These are phyloP conservation scores for Danio aesculapii DNA, from an alignment of 2,797 vertebrate genomes.

Conservation along the genomic window DNA sequence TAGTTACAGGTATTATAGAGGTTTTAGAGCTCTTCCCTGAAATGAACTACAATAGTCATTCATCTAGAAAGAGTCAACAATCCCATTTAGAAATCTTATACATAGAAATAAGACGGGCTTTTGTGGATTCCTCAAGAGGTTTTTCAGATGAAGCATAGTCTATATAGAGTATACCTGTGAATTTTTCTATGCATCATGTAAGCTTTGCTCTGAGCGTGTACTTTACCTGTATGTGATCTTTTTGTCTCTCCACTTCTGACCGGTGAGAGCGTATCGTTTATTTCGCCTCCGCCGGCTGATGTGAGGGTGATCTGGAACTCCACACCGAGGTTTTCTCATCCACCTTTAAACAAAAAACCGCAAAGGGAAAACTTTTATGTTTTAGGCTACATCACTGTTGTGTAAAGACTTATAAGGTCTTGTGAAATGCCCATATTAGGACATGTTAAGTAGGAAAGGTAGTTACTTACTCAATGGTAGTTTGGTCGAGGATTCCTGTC, in stretches of 20 bases:
- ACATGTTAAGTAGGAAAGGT: neutral
- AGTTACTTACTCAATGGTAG: conserved; percentile 88
- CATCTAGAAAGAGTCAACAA: conserved; percentile 2
- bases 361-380: neutral
- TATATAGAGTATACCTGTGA: neutral
- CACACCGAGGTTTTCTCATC: conserved; percentile 96
- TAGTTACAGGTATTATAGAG: conserved; percentile 35
- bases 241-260: conserved; percentile 97
- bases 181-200: neutral
- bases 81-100: neutral
- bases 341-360: conserved; percentile 80
- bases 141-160: neutral
- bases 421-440: neutral
- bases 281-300: conserved; percentile 88
- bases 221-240: conserved; percentile 96
- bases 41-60: neutral
- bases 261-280: conserved; percentile 95
- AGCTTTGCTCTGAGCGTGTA: neutral
- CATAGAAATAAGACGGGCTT: no score
- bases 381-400: no score
- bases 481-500: conserved; percentile 89
- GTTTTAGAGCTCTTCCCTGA: conserved; percentile 15
- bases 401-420: neutral
- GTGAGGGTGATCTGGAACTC: conserved; percentile 93
- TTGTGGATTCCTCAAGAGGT: conserved; percentile 12